Evolutionary conservation across 1,140 invertebrate genomes (phyloP).

Genomic region (Papilio machaon): DNA sequence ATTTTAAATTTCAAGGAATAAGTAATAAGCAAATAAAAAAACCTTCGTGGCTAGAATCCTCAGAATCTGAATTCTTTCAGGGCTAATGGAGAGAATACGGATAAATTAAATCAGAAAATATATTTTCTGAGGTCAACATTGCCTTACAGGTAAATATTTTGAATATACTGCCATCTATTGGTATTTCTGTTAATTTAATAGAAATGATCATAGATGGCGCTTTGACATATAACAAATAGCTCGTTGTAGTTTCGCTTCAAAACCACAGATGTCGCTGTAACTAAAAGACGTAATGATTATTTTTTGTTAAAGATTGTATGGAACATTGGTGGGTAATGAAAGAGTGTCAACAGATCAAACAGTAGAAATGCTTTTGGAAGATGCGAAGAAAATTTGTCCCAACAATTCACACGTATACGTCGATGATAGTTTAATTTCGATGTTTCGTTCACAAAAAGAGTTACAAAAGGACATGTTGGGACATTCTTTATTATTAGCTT

Average conservation of each 20-base stretch:
- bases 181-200: neutral
- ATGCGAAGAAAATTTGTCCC: conserved; percentile 34
- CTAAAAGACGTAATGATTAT: neutral
- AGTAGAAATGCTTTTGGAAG: conserved; percentile 65
- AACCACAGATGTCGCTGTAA: conserved; percentile 36
- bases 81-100: conserved; percentile 39
- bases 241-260: conserved; percentile 16
- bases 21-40: no score
- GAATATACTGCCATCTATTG: neutral
- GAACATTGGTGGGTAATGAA: conserved; percentile 76
- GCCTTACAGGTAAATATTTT: conserved; percentile 65
- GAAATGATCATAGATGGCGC: no score
- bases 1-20: no score
- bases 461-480: conserved; percentile 74
- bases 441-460: conserved; percentile 65
- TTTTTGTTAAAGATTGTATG: conserved; percentile 70
- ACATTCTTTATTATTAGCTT: conserved; percentile 67
- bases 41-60: neutral
- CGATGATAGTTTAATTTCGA: conserved; percentile 51
- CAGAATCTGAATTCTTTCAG: conserved; percentile 46
- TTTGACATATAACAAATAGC: no score
- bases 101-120: conserved; percentile 65
- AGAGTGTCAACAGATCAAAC: conserved; percentile 74
- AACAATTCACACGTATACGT: conserved; percentile 56
- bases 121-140: conserved; percentile 73